Evolutionary conservation across 2,888 invertebrate species (phyloP).

Genomic region (Clanis bilineata): DNA sequence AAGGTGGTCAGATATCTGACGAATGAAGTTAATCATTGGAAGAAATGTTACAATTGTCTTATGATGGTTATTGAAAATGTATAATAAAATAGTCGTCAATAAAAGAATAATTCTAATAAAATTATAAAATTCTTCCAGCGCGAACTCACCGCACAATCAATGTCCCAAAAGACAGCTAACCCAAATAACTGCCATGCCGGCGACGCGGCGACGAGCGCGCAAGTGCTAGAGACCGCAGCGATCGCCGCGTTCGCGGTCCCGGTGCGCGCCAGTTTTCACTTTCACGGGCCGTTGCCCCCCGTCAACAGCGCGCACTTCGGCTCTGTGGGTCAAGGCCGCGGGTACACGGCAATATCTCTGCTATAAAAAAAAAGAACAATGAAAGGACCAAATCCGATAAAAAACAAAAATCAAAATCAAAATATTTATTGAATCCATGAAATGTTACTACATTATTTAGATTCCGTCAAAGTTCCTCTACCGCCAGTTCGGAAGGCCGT

Average conservation of each 20-base stretch:
- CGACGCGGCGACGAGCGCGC: not conserved
- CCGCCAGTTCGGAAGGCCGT: too few species aligned
- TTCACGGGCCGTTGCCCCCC: constrained; percentile 63
- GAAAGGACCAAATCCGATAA: too few species aligned
- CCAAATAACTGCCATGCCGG: not conserved
- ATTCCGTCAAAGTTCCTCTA: too few species aligned
- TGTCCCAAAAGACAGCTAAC: constrained; percentile 1
- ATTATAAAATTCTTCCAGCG: not conserved
- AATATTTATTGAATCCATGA: too few species aligned
- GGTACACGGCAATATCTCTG: constrained; percentile 12
- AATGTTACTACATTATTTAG: too few species aligned
- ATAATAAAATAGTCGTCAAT: not conserved
- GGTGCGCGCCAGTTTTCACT: constrained; percentile 58
- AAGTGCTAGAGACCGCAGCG: constrained; percentile 24
- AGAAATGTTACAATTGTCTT: not conserved
- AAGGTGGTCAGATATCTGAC: not conserved
- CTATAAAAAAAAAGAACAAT: too few species aligned
- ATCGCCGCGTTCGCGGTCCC: constrained; percentile 40
- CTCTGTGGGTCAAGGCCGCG: constrained; percentile 56
- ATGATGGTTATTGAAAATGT: too few species aligned
- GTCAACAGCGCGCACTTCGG: constrained; percentile 52
- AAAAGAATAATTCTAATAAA: not conserved
- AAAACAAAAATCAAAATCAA: too few species aligned
- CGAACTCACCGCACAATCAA: not conserved
- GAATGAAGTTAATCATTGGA: not conserved